Evolutionary conservation across 2,797 vertebrate genomes (phyloP).

Genomic region (Acanthornis magna): DNA sequence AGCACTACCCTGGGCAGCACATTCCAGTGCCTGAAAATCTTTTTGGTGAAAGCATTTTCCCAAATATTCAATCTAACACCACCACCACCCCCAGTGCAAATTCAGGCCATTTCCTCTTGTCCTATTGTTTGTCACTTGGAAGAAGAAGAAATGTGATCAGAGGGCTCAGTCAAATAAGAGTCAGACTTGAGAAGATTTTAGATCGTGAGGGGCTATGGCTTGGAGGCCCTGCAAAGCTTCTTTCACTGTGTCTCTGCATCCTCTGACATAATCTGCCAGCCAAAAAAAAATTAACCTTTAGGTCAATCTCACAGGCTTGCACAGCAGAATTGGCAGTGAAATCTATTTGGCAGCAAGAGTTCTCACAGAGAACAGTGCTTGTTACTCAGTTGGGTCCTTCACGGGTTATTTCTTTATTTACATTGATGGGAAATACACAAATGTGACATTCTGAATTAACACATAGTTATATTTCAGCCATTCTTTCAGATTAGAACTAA

Average conservation of each 20-base stretch:
- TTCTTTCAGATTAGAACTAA: neutral
- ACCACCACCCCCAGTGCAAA: fast-evolving
- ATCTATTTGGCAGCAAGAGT: neutral
- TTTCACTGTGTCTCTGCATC: neutral
- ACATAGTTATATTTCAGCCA: neutral
- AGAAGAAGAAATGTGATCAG: neutral
- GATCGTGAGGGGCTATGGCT: neutral
- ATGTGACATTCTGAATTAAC: neutral
- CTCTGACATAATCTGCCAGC: neutral
- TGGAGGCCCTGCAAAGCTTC: neutral
- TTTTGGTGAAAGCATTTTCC: neutral
- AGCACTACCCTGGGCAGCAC: neutral
- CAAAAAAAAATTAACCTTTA: neutral
- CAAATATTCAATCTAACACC: neutral
- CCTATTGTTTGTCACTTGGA: neutral
- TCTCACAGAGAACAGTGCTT: neutral
- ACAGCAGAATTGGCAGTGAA: constrained; percentile 2
- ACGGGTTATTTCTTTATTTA: neutral
- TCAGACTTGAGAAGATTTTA: neutral
- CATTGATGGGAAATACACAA: neutral
- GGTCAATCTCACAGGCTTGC: neutral
- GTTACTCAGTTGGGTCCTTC: neutral
- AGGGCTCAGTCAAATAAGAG: neutral
- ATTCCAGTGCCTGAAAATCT: neutral
- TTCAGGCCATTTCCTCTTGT: neutral